A percentile compares a stretch with the other conserved stretches of the same genome.
Evolutionary conservation across 2,888 invertebrate species (phyloP).

Genomic region (Gastrophysa polygoni): DNA sequence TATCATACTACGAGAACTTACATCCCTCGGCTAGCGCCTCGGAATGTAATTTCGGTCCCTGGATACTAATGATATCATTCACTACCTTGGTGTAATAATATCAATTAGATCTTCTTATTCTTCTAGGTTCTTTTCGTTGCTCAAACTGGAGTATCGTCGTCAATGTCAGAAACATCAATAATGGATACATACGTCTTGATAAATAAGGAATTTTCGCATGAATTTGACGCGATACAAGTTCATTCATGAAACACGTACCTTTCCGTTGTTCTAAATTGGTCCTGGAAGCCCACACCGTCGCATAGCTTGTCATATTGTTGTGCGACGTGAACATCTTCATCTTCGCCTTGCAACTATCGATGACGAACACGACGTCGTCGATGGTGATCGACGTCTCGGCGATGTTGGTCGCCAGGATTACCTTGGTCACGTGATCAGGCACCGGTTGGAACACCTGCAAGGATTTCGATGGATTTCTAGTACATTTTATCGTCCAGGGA

Average conservation of each 20-base stretch:
- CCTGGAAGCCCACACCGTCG: slow-evolving; percentile 93
- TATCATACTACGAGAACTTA: too few species aligned
- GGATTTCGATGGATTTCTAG: too few species aligned
- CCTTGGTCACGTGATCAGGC: slow-evolving; percentile 82
- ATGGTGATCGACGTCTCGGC: slow-evolving; percentile 99
- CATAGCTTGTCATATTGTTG: slow-evolving; percentile 98
- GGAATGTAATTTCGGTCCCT: too few species aligned
- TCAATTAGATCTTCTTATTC: too few species aligned
- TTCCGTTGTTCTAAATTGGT: slow-evolving; percentile 95
- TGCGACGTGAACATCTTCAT: slow-evolving; percentile 98
- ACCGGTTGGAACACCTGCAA: slow-evolving; percentile 92
- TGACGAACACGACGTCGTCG: slow-evolving; percentile 97
- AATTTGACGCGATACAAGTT: not conserved
- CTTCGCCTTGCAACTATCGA: slow-evolving; percentile 96
- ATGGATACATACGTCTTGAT: not conserved
- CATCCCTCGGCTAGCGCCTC: too few species aligned
- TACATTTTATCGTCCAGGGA: too few species aligned
- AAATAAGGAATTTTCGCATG: not conserved
- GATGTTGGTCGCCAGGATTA: slow-evolving; percentile 96
- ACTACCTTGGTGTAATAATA: too few species aligned
- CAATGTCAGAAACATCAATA: too few species aligned
- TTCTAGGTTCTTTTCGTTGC: too few species aligned
- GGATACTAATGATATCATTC: too few species aligned
- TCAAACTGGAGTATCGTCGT: too few species aligned
- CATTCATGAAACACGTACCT: slow-evolving; percentile 21